A percentile compares a stretch with the other conserved stretches of the same genome.
Conservation (phyloP, 2,888 invertebrate species). For the Carterocephalus palaemon region DNA sequence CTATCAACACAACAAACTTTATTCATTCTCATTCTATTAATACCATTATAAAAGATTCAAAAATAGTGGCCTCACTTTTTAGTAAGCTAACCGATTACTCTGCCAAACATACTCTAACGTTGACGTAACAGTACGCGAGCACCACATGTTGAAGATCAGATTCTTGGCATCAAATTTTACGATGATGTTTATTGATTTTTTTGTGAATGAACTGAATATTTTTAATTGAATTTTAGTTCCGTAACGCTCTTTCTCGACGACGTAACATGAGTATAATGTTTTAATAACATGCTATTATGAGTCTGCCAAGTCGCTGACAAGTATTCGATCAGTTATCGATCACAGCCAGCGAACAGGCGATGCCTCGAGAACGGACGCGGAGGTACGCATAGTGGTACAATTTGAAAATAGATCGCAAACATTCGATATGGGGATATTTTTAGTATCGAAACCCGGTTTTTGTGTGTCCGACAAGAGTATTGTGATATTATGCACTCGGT, state of each 20-base stretch:
- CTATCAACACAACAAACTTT: conserved; percentile 30
- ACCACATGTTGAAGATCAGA: conserved; percentile 9
- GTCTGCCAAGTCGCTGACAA: conserved; percentile 4
- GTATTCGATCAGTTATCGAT: conserved; percentile 11
- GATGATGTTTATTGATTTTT: conserved; percentile 35
- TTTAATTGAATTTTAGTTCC: too few relatives aligned
- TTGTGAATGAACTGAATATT: conserved; percentile 22
- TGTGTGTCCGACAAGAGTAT: conserved; percentile 59
- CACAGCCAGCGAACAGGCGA: conserved; percentile 25
- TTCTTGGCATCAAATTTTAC: conserved; percentile 40
- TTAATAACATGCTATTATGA: too few relatives aligned
- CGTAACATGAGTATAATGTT: too few relatives aligned
- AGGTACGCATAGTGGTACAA: conserved; percentile 50
- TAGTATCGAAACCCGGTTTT: conserved; percentile 76
- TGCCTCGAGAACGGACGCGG: conserved; percentile 34
- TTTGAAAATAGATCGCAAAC: conserved; percentile 75
- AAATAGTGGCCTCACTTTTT: conserved; percentile 18
- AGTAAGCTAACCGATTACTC: conserved; percentile 6
- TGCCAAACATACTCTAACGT: conserved; percentile 29
- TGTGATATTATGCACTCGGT: conserved; percentile 68
- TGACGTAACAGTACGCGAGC: conserved; percentile 25
- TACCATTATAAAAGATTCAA: conserved; percentile 20
- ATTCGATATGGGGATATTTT: conserved; percentile 76
- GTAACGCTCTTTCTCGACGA: too few relatives aligned
- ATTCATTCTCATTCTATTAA: conserved; percentile 32